Conservation (phyloP, 2,113 vertebrate species). For the Mohoua ochrocephala region DNA sequence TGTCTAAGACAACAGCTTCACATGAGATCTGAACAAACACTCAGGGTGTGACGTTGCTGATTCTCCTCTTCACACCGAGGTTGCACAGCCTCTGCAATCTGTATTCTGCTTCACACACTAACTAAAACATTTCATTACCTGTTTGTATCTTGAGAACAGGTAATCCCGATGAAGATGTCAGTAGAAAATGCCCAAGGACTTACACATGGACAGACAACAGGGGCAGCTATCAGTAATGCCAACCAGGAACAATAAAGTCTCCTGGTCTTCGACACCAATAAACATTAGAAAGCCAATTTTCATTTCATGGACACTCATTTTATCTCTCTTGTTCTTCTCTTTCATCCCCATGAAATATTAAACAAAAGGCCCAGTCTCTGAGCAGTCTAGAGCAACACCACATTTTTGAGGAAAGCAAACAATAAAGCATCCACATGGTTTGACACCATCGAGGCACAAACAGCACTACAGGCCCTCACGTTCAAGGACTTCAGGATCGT, state of each 20-base stretch:
- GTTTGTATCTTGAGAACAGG: background rate
- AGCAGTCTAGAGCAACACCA: background rate
- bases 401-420: background rate
- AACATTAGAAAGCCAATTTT: background rate
- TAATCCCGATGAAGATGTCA: background rate
- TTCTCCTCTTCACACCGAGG: background rate
- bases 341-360: background rate
- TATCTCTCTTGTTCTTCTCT: background rate
- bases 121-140: background rate
- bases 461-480: background rate
- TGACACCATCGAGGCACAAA: background rate
- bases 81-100: background rate
- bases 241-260: background rate
- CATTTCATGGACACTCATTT: background rate
- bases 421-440: background rate
- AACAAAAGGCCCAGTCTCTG: background rate
- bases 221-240: background rate
- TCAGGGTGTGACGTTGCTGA: background rate
- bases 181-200: background rate
- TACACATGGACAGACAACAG: rapidly evolving
- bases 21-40: background rate
- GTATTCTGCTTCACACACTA: background rate
- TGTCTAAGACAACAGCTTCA: background rate
- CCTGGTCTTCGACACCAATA: background rate
- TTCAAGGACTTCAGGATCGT: background rate